Base-by-base conservation (phyloP, 2,113 vertebrate species). In the Menidia beryllina region DNA sequence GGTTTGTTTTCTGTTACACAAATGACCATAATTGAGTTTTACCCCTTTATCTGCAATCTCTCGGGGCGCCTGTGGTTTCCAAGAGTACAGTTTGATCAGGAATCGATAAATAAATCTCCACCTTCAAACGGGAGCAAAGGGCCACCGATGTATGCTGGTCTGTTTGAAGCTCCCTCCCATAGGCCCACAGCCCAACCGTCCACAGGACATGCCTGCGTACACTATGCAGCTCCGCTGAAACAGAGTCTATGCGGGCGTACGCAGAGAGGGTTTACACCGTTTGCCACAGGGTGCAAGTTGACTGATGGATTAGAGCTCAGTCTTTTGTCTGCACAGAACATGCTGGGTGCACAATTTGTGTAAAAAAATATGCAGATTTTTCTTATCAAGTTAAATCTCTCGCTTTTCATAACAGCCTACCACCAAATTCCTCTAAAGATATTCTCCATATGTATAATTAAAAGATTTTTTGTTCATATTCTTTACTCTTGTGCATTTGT, bases 401-500 rank as follows among this genome's bases (percentile, higher is more conserved):
- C 39, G 14, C 14, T 4, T 41, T 39, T 45, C n/a, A 19, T 19
- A 45, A 45, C 17, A n/a, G 15, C 41, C 41, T 45, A 17, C n/a
- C 50, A 57, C 59, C 56, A 56, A 24, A 43, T 34, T 61, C 10
- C 52, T 65, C 12, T 45, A 34, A 19, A 69, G 26, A 41, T 38
- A 24, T 62, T 24, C 48, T 59, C 38, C 11, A 11, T 10, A 21
- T n/a, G 39, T 1, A 3, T 58, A 60, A 83, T 54, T 62, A 69
- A 59, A 34, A 39, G 23, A 17, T 68, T 75, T 66, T 34, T 41
- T 54, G 60, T 58, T 27, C 34, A 25, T 60, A 55, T 36, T 71
- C 56, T 8, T 27, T 27, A 30, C 47, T 51, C 24, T 51, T 53
- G 50, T 57, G 14, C 20, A 53, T 52, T 75, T 60, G 6, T 47